phyloP scores from a whole-genome alignment of 2,113 vertebrate genomes.

The Donacobius atricapilla region DNA sequence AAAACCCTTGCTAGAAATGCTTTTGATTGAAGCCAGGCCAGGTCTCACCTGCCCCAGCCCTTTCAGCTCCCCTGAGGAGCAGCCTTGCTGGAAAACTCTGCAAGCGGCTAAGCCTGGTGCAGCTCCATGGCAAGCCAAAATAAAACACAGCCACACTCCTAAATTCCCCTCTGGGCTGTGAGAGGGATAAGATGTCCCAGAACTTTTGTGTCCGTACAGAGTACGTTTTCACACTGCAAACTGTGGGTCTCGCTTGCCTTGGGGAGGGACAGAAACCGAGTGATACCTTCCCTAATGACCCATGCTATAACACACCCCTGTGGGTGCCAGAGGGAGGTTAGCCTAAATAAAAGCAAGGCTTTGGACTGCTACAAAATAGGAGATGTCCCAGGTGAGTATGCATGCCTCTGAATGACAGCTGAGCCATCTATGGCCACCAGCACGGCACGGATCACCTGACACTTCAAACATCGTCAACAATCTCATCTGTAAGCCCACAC shows the following conservation, averaged over 20 bases:
- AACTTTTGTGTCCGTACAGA: background rate
- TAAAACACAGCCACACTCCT: background rate
- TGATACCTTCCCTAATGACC: background rate
- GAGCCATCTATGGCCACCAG: background rate
- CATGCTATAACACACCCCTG: accelerated
- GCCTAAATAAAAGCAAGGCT: background rate
- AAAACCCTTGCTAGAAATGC: background rate
- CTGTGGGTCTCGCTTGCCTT: accelerated
- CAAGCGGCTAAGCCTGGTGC: accelerated
- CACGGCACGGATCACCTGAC: accelerated
- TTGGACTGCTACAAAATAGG: background rate
- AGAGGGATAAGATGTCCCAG: background rate
- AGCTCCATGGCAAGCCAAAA: background rate
- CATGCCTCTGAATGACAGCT: accelerated
- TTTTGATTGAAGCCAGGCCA: accelerated
- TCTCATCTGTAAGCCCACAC: background rate
- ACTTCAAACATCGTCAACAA: background rate
- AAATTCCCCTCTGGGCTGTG: background rate
- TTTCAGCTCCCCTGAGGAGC: background rate
- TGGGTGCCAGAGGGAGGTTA: background rate
- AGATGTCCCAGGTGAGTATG: background rate
- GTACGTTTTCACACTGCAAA: background rate
- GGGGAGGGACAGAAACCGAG: background rate
- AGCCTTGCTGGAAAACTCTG: background rate
- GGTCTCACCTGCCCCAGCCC: background rate